Base-by-base conservation (phyloP, 2,888 invertebrate genomes). In the Vannuccia rotundouncinata region DNA sequence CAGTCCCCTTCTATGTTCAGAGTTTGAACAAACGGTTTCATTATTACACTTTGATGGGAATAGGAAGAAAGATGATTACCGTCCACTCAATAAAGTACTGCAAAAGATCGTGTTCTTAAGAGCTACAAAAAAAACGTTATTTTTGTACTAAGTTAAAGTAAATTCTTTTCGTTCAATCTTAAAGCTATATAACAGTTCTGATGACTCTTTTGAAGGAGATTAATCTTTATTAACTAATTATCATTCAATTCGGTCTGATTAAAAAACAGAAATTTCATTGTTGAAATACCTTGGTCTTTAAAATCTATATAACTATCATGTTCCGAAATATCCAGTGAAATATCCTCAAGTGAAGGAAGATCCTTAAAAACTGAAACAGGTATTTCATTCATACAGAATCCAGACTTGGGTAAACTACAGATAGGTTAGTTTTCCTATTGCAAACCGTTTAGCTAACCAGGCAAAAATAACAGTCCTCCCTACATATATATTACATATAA, bases 131-230 rank as follows among this genome's bases (percentile, higher is more conserved):
- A 66, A 66, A 66, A 66, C 66, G 66, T 66, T n/a, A 66, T 22
- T 66, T 66, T 66, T 66, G 66, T 66, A 66, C 66, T 27, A 66
- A 66, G 66, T 22, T 66, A 27, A 66, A 66, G 66, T 66, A 66
- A 66, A 66, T 66, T 66, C 66, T 66, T 66, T 5, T 66, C 25
- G 22, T 66, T 66, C 66, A 66, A 66, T 66, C 66, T 66, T 66
- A 27, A 66, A 66, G 66, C 17, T 13, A n/a, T n/a, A n/a, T n/a
- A 66, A 66, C 66, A 5, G 66, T 17, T 66, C 66, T 66, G 66
- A 66, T 66, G 66, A 66, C 25, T 66, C 66, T 66, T 66, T 66
- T 66, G 66, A 66, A 22, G 25, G 66, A 66, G 66, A 66, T 66
- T 22, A 5, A 22, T 13, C 5, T n/a, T 27, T n/a, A n/a, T n/a